phyloP scores from a whole-genome alignment of 1,140 invertebrate species.

The Pissodes strobi region DNA sequence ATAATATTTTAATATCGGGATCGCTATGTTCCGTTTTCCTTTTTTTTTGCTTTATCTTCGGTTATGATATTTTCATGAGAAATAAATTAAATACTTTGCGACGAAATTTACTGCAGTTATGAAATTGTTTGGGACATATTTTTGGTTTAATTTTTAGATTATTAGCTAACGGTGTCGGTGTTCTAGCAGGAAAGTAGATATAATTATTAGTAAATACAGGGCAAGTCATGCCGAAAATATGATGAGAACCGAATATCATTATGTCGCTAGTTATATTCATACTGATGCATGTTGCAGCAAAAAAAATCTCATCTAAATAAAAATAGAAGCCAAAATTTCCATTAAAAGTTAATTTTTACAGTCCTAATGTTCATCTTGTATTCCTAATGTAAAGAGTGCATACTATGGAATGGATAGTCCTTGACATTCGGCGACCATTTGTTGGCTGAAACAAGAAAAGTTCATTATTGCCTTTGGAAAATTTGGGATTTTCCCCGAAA shows the following conservation, averaged over 20 bases:
- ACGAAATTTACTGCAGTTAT: not conserved
- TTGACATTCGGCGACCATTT: slow-evolving; percentile 53
- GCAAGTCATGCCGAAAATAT: not conserved
- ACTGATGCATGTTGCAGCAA: not conserved
- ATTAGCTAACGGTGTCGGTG: too few relatives aligned
- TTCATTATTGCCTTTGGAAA: slow-evolving; percentile 42
- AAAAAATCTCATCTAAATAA: not conserved
- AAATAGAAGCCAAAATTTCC: not conserved
- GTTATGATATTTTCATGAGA: not conserved
- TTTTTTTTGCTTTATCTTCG: not conserved
- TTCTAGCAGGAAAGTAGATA: too few relatives aligned
- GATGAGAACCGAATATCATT: too few relatives aligned
- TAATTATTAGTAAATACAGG: not conserved
- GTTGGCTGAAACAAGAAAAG: slow-evolving; percentile 54
- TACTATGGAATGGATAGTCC: slow-evolving; percentile 46
- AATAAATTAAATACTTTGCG: slow-evolving; percentile 16
- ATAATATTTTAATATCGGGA: too few relatives aligned
- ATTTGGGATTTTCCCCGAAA: slow-evolving; percentile 16
- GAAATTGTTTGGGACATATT: not conserved
- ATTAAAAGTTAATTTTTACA: not conserved
- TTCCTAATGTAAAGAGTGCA: slow-evolving; percentile 48
- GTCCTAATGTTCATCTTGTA: not conserved
- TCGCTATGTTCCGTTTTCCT: slow-evolving; percentile 10
- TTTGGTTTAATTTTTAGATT: too few relatives aligned
- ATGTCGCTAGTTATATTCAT: not conserved